Base-by-base conservation (phyloP, 1,140 invertebrate genomes). In the Lerema accius region DNA sequence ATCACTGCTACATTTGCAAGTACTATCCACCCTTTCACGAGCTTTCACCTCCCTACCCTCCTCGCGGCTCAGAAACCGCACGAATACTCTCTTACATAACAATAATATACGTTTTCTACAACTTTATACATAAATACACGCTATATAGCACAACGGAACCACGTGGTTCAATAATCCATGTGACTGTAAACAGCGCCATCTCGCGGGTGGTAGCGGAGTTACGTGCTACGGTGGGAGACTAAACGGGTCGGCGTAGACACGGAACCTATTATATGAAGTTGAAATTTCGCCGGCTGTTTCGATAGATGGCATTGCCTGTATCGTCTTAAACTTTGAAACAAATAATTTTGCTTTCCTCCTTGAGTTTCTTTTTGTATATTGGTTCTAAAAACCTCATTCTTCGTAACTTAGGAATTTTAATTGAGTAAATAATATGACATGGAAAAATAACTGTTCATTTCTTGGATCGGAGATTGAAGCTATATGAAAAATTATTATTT, bases 81-180 rank as follows among this genome's bases (percentile, higher is more conserved):
- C 77, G 80, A 84, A 85, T 73, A 80, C 76, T 73, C 74, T 83
- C 79, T 88, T 90, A 90, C 85, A 88, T 88, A 87, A 87, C 87
- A 86, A 88, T 87, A 80, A 82, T 84, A 56, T 56, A 82, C 78
- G 78, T 78, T 79, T 82, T 75, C 79, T 84, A 85, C 81, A 89
- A 76, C 77, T 78, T 85, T 76, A 84, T 80, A 80, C 79, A 84
- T 80, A 83, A 72, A 61, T 63, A 42, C 61, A 64, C 71, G 71
- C 32, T 63, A 65, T 56, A 62, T 65, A 53, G 35, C 66, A 49
- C 61, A 65, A 39, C 43, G 66, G 63, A 46, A 71, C 71, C 84
- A 88, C 82, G 81, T 86, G 78, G 85, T 88, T 90, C 86, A 79
- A 89, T 89, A 89, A 86, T 77, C 62, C 74, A 69, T 68, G 64